Conservation (phyloP, 2,888 invertebrate genomes). For the Gastracanthus pulcherrimus region DNA sequence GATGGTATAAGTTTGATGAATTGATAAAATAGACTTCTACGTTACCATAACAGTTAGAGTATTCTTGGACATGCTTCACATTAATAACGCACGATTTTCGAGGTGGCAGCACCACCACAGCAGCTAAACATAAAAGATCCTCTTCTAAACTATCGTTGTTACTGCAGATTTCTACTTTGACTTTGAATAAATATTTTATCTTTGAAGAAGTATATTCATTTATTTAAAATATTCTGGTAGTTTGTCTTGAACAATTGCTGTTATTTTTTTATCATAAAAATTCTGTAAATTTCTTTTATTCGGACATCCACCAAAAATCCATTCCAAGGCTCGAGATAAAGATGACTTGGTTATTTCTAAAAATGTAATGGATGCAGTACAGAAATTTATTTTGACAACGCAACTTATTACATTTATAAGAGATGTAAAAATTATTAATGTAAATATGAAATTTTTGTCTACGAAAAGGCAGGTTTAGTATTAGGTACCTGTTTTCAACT, state of each 20-base stretch:
- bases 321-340: neutral
- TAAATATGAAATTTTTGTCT: too few species aligned
- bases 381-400: neutral
- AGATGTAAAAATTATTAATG: neutral
- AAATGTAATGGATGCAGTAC: neutral
- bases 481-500: neutral
- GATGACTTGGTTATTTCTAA: neutral
- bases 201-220: neutral
- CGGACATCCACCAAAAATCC: slow-evolving; percentile 27
- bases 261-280: neutral
- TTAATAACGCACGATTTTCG: neutral
- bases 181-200: neutral
- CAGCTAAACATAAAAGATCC: neutral
- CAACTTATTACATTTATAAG: neutral
- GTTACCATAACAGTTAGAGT: neutral
- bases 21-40: slow-evolving; percentile 17
- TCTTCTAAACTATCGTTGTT: slow-evolving; percentile 9
- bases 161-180: slow-evolving; percentile 27
- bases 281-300: neutral
- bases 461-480: too few species aligned
- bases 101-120: neutral
- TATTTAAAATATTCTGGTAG: neutral
- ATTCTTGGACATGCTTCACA: neutral
- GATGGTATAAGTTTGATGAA: too few species aligned
- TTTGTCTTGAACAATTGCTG: neutral